A percentile compares a stretch with the other conserved stretches of the same genome.
Evolutionary conservation across 2,797 vertebrate species (phyloP).

Genomic region (Lerista edwardsae): DNA sequence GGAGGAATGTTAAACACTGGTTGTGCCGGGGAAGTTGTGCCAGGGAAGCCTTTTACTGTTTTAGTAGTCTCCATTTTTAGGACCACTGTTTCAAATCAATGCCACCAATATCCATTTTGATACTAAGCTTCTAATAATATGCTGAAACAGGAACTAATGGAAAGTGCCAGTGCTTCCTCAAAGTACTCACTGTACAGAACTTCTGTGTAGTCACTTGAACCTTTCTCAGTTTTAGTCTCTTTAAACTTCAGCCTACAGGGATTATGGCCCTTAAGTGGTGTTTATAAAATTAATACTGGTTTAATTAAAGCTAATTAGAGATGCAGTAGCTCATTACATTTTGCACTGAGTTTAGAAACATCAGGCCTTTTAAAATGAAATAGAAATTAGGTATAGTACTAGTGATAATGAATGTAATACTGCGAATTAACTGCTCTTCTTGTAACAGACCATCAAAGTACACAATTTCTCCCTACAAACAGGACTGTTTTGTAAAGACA

Average conservation of each 20-base stretch:
- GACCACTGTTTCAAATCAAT: too few relatives aligned
- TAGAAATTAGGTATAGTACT: slow-evolving; percentile 22
- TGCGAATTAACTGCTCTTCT: slow-evolving; percentile 21
- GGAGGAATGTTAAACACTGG: too few relatives aligned
- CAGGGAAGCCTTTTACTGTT: too few relatives aligned
- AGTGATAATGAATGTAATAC: slow-evolving; percentile 22
- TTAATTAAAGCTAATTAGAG: slow-evolving; percentile 58
- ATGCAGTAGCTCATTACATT: slow-evolving; percentile 39
- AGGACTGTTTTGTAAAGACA: not conserved
- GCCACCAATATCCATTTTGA: not conserved
- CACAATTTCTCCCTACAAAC: not conserved
- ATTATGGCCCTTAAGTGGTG: slow-evolving; percentile 38
- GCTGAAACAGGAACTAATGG: not conserved
- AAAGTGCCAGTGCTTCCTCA: not conserved
- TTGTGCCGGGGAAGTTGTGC: too few relatives aligned
- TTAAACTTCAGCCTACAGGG: slow-evolving; percentile 40
- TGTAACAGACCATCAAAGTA: not conserved
- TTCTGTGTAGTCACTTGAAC: slow-evolving; percentile 39
- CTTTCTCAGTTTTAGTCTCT: slow-evolving; percentile 33
- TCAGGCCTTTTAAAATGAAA: slow-evolving; percentile 16
- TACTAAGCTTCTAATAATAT: not conserved
- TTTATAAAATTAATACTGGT: slow-evolving; percentile 58
- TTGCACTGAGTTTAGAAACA: slow-evolving; percentile 41
- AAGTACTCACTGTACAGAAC: slow-evolving; percentile 16
- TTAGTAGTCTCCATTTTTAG: too few relatives aligned